Evolutionary conservation across 2,888 invertebrate genomes (phyloP).

Genomic region (Drosophila longiperda): DNA sequence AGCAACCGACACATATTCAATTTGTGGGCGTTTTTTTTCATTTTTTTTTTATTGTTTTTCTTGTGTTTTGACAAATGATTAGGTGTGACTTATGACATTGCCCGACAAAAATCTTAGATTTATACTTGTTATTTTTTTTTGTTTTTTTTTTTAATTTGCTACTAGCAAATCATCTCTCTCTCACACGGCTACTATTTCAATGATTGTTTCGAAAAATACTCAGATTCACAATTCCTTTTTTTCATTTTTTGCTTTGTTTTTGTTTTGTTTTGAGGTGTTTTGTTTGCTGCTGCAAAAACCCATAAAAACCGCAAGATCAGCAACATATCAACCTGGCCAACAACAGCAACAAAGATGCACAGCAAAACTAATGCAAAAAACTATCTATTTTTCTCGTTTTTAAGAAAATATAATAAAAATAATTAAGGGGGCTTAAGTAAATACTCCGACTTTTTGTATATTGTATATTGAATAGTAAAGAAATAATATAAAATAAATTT

Average conservation of each 20-base stretch:
- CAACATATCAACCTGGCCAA: slow-evolving; percentile 79
- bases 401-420: slow-evolving; percentile 10
- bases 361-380: slow-evolving; percentile 41
- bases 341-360: slow-evolving; percentile 25
- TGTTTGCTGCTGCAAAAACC: slow-evolving; percentile 44
- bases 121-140: background rate
- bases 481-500: background rate
- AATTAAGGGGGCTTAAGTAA: background rate
- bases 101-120: slow-evolving; percentile 9
- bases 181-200: slow-evolving; percentile 76
- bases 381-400: slow-evolving; percentile 20
- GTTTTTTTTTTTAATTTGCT: slow-evolving; percentile 7
- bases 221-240: slow-evolving; percentile 45
- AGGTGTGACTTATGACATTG: slow-evolving; percentile 73
- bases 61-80: too few species aligned
- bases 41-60: too few species aligned
- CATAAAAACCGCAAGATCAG: slow-evolving; percentile 84
- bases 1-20: background rate
- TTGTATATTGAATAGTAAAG: background rate
- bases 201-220: slow-evolving; percentile 28
- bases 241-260: slow-evolving; percentile 8
- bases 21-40: slow-evolving; percentile 52
- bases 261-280: slow-evolving; percentile 35
- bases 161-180: slow-evolving; percentile 64
- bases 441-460: slow-evolving; percentile 13